Conservation (phyloP, 64 coral and sea anemone genomes). For the Montipora foliosa region DNA sequence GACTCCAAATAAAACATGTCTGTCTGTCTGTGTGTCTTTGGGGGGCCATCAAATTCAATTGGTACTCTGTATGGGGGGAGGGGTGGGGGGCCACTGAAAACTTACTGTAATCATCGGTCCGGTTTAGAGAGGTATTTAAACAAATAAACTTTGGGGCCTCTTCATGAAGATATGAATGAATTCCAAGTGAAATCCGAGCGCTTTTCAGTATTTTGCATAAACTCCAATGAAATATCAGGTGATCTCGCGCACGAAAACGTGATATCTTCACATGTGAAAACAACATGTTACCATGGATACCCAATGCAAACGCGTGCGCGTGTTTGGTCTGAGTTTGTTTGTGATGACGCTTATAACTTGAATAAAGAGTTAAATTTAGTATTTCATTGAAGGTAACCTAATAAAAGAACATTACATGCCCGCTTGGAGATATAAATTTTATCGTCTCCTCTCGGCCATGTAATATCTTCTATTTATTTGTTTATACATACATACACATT, state of each 20-base stretch:
- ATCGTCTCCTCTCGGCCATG: not conserved
- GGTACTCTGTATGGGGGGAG: not conserved
- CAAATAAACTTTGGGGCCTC: not conserved
- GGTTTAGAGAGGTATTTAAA: not conserved
- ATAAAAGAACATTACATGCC: not conserved
- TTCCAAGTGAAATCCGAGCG: not conserved
- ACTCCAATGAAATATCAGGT: not conserved
- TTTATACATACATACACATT: not conserved
- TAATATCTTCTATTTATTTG: not conserved
- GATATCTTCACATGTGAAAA: constrained; percentile 7
- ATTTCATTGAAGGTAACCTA: not conserved
- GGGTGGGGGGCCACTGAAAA: not conserved
- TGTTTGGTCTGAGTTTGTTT: not conserved
- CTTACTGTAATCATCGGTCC: not conserved
- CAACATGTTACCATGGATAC: constrained; percentile 2
- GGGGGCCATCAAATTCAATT: not conserved
- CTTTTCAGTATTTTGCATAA: constrained; percentile 2
- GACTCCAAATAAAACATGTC: too few relatives aligned
- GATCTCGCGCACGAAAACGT: not conserved
- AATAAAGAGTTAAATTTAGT: constrained; percentile 11
- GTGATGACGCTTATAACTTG: not conserved
- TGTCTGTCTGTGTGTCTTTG: too few relatives aligned
- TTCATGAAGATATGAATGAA: not conserved
- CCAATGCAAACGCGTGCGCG: constrained; percentile 5
- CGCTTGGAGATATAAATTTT: not conserved